Evolutionary conservation across 2,888 invertebrate genomes (phyloP), one percentile per base, ranked within the genome.

Genomic region (Amphipyra tragopoginis): DNA sequence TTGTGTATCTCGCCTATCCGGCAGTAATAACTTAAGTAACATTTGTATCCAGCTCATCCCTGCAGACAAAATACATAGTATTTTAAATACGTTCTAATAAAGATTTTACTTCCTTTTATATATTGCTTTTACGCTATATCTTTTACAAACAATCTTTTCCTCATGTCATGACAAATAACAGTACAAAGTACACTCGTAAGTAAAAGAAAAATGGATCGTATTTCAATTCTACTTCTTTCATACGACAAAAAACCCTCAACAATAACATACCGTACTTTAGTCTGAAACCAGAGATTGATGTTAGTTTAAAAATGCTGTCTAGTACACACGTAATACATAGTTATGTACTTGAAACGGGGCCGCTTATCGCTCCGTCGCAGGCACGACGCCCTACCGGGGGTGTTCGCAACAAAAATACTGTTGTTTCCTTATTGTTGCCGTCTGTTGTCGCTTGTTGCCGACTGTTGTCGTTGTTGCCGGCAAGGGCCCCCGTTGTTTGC

Each of bases 331-430:
- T 70, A 71, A 54, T 69, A 70, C 68, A 68, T 66, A 64, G 65
- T 55, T 77, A 73, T 68, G 50, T 77, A 59, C 65, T 74, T 66
- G 65, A 65, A 69, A 74, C 67, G 81, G 85, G 89, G 71, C 65
- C 77, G 82, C 79, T 93, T 93, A 93, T 93, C 93, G 84, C 81
- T 49, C 64, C 83, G 81, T 79, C 78, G 83, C 93, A 93, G 92
- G 86, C 91, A 76, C 83, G 77, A 76, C 79, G 70, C 77, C 79
- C 79, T 63, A 52, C 60, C 53, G 78, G 80, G 86, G 88, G 86
- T 89, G 89, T 84, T 84, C 81, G 82, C 89, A 85, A 90, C 92
- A 91, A 93, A 93, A 93, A 93, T 91, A 92, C 89, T 85, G 86
- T 90, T 90, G 92, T 90, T 87, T 82, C 85, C 83, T 86, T 83